Conservation (phyloP, 2,113 vertebrate species). For the Gopherus flavomarginatus region DNA sequence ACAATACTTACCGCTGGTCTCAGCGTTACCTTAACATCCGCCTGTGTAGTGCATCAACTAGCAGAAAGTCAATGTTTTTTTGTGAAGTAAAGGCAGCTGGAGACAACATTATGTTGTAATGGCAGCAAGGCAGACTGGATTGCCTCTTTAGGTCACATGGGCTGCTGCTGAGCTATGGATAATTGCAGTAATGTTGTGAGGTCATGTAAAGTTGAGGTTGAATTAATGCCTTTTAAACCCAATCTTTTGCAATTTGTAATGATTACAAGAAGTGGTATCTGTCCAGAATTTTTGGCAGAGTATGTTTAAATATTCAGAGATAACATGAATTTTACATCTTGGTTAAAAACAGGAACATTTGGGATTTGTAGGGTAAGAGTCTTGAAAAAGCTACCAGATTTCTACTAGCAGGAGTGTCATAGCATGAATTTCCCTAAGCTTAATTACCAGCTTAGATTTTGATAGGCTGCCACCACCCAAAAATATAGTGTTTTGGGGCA, state of each 20-base stretch:
- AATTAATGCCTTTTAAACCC: constrained; percentile 29
- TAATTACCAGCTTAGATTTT: no score
- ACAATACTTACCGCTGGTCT: background rate
- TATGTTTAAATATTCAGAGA: constrained; percentile 8
- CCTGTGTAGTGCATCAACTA: background rate
- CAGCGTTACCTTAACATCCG: background rate
- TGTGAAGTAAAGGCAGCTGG: background rate
- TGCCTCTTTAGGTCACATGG: background rate
- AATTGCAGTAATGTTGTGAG: background rate
- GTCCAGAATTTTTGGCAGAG: constrained; percentile 1
- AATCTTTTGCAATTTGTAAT: background rate
- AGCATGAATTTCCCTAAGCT: no score
- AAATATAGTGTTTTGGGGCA: no score
- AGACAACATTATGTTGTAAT: background rate
- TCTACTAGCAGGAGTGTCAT: no score
- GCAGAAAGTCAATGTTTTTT: constrained; percentile 5
- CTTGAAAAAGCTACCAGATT: background rate
- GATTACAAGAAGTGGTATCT: background rate
- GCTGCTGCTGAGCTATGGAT: background rate
- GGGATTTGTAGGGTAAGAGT: background rate
- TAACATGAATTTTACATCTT: constrained; percentile 10
- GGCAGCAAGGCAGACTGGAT: background rate
- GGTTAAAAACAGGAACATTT: constrained; percentile 11
- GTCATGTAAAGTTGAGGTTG: constrained; percentile 22
- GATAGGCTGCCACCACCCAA: no score